phyloP scores from a whole-genome alignment of 2,113 vertebrate species.

The Scytalopus superciliaris region DNA sequence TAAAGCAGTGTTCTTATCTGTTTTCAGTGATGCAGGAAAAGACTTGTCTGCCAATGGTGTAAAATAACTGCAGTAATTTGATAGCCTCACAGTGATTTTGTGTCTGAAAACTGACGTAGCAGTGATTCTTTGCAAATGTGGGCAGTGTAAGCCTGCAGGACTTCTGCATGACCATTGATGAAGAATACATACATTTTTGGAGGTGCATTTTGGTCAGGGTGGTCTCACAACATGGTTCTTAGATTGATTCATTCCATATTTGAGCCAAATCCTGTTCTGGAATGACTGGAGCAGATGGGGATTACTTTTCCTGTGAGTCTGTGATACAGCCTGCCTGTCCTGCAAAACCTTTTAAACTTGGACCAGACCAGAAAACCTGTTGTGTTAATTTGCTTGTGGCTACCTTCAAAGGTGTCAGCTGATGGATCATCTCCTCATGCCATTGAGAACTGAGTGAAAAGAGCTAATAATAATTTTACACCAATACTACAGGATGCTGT shows the following conservation, averaged over 20 bases:
- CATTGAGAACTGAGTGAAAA: neutral
- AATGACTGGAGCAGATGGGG: neutral
- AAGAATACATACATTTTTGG: neutral
- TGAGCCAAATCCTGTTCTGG: neutral
- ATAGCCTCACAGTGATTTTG: neutral
- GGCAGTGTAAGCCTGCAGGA: neutral
- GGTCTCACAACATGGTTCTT: neutral
- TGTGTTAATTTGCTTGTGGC: neutral
- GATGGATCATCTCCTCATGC: neutral
- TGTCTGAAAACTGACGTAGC: neutral
- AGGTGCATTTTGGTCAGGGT: neutral
- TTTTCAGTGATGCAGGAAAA: neutral
- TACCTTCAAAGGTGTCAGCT: neutral
- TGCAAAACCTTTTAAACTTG: neutral
- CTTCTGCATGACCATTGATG: neutral
- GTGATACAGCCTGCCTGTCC: neutral
- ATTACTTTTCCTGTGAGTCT: neutral
- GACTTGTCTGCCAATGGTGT: neutral
- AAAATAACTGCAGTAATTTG: neutral
- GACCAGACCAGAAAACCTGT: neutral
- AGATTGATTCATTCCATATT: neutral
- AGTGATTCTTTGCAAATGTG: neutral
- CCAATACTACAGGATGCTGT: neutral
- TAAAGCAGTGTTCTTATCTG: neutral
- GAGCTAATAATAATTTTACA: neutral